These are phyloP conservation scores for Yponomeuta sedellus DNA, from an alignment of 2,888 invertebrate species.

Conservation along the genomic window DNA sequence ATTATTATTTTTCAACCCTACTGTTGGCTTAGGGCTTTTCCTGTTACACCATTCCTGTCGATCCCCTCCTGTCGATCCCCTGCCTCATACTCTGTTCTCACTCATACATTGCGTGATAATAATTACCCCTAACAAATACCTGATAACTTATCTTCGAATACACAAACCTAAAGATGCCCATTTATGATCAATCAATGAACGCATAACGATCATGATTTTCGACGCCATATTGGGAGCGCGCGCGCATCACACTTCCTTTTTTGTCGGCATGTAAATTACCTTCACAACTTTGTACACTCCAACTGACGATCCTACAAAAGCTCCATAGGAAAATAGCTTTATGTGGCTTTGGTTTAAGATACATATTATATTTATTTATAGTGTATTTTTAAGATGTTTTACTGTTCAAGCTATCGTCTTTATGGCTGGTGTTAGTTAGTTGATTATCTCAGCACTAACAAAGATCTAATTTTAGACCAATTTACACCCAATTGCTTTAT, in stretches of 20 bases:
- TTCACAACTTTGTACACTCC: slow-evolving; percentile 33
- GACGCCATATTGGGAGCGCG: slow-evolving; percentile 35
- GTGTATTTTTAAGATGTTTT: not conserved
- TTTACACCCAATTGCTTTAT: slow-evolving; percentile 38
- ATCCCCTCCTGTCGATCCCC: too few species aligned
- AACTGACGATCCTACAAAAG: not conserved
- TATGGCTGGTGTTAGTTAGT: slow-evolving; percentile 25
- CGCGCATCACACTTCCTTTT: slow-evolving; percentile 29
- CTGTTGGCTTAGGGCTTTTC: too few species aligned
- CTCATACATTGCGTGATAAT: too few species aligned
- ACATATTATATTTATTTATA: not conserved
- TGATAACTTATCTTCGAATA: not conserved
- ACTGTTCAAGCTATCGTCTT: not conserved
- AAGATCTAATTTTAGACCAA: slow-evolving; percentile 41
- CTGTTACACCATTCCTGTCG: too few species aligned
- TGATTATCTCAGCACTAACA: slow-evolving; percentile 44
- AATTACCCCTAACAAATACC: not conserved
- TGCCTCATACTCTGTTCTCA: too few species aligned
- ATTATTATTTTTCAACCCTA: too few species aligned
- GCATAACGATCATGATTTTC: slow-evolving; percentile 21
- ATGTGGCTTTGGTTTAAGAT: not conserved
- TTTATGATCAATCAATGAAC: slow-evolving; percentile 39
- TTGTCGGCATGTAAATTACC: slow-evolving; percentile 41
- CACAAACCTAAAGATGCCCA: slow-evolving; percentile 32
- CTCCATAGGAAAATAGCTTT: not conserved